phyloP scores from a whole-genome alignment of 2,888 invertebrate species.

The Campoplex nolae region DNA sequence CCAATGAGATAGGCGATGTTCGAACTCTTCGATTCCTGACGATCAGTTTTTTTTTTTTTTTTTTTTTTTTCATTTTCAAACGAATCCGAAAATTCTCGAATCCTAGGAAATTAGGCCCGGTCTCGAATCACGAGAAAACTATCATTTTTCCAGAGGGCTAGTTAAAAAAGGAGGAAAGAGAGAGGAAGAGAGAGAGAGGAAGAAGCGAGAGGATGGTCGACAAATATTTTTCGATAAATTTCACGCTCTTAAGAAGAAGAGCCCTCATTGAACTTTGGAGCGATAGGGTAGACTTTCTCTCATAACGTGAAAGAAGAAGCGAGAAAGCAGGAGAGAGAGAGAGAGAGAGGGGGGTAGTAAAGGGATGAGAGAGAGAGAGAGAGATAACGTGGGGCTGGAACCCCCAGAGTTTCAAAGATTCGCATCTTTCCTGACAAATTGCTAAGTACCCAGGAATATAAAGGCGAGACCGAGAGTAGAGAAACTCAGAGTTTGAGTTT shows the following conservation, averaged over 20 bases:
- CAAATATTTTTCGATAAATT: slow-evolving; percentile 65
- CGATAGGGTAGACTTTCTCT: slow-evolving; percentile 45
- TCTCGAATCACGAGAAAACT: not conserved
- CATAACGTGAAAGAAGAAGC: slow-evolving; percentile 6
- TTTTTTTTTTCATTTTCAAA: not conserved
- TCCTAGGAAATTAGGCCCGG: not conserved
- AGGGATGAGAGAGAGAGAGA: not conserved
- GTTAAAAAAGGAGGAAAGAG: not conserved
- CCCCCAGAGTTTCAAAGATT: slow-evolving; percentile 70
- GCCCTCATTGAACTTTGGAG: slow-evolving; percentile 26
- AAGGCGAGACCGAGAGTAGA: slow-evolving; percentile 46
- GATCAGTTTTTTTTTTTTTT: no score
- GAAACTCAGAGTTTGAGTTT: slow-evolving; percentile 13
- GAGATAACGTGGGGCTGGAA: not conserved
- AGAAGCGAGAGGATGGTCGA: slow-evolving; percentile 32
- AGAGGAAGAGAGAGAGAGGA: not conserved
- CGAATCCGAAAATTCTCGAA: not conserved
- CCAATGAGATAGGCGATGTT: not conserved
- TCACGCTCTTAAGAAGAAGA: slow-evolving; percentile 46
- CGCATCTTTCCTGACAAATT: slow-evolving; percentile 79
- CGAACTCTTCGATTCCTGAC: not conserved
- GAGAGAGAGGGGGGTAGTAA: not conserved
- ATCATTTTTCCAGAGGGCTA: not conserved
- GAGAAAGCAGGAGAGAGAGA: not conserved
- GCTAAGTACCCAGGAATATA: slow-evolving; percentile 71